These are phyloP conservation scores for Pomatostomus ruficeps DNA, from an alignment of 2,113 vertebrate species.

Conservation along the genomic window DNA sequence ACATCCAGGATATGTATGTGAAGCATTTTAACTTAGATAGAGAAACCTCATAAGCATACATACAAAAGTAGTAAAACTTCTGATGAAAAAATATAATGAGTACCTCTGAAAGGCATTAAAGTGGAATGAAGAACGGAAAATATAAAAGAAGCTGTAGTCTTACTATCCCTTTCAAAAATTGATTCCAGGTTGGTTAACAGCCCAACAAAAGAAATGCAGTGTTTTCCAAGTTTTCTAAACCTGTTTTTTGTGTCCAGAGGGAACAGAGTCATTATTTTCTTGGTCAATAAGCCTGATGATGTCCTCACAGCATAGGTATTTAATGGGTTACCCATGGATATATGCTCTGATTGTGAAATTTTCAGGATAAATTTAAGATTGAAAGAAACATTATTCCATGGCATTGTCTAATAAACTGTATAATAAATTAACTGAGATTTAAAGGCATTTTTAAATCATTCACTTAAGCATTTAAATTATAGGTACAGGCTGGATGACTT, in stretches of 20 bases:
- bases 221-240: not conserved
- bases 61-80: not conserved
- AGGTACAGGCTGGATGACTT: slow-evolving; percentile 65
- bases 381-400: slow-evolving; percentile 26
- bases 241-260: not conserved
- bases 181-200: not conserved
- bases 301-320: not conserved
- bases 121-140: not conserved
- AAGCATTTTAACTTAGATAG: not conserved
- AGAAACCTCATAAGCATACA: not conserved
- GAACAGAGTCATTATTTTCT: not conserved
- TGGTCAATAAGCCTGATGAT: not conserved
- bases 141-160: not conserved
- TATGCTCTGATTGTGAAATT: not conserved
- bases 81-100: not conserved
- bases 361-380: slow-evolving; percentile 12
- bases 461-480: slow-evolving; percentile 61
- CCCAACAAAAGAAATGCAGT: not conserved
- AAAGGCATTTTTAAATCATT: slow-evolving; percentile 56
- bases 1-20: not conserved
- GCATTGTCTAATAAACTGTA: slow-evolving; percentile 50
- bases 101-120: not conserved
- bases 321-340: not conserved
- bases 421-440: slow-evolving; percentile 69
- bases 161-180: not conserved